Conservation (phyloP, 2,888 invertebrate genomes). For the Limnephilus lunatus region DNA sequence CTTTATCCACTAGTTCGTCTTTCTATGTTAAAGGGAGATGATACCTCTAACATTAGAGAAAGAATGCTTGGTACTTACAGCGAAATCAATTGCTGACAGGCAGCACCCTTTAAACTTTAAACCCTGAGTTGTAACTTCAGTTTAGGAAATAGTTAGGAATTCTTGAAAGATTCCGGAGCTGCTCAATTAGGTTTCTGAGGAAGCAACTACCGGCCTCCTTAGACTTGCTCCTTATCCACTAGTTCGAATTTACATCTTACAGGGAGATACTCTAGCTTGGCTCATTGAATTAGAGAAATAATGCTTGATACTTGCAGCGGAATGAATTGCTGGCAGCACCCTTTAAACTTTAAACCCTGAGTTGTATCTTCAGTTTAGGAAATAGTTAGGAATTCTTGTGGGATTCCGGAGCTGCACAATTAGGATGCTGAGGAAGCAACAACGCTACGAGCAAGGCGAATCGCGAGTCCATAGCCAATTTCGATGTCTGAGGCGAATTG, state of each 20-base stretch:
- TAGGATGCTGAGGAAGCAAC: conserved; percentile 18
- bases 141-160: neutral
- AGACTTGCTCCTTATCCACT: neutral
- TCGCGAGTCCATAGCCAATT: neutral
- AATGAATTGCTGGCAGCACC: neutral
- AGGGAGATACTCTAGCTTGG: too few species aligned
- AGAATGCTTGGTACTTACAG: neutral
- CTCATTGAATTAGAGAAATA: neutral
- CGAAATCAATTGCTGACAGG: neutral
- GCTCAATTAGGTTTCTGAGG: conserved; percentile 16
- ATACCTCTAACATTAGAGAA: neutral
- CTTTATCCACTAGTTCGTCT: neutral
- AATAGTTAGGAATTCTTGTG: neutral
- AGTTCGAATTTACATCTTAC: neutral
- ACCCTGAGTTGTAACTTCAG: neutral
- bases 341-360: neutral
- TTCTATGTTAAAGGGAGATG: neutral
- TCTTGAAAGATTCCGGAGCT: neutral
- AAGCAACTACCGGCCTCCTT: neutral
- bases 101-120: neutral
- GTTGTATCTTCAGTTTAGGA: neutral
- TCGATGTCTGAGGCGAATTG: neutral
- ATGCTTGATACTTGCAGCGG: neutral
- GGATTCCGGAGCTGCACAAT: conserved; percentile 7
- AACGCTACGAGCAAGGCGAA: neutral